A percentile compares a stretch with the other conserved stretches of the same genome.
Conservation (phyloP, 2,113 vertebrate species). For the Pseudorhombus dupliciocellatus region DNA sequence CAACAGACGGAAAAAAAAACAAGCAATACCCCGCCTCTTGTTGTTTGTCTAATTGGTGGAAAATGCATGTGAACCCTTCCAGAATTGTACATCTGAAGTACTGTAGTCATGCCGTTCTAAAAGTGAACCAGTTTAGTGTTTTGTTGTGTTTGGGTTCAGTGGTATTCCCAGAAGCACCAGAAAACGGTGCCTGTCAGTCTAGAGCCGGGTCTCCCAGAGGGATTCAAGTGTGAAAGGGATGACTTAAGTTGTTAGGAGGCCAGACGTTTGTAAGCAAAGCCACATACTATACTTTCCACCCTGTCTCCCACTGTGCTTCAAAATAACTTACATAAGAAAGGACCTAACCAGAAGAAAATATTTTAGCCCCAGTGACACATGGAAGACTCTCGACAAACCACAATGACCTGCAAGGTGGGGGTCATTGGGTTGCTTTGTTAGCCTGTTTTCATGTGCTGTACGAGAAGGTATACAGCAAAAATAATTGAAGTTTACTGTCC, state of each 20-base stretch:
- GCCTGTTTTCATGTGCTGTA: no score
- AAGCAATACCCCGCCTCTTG: conserved; percentile 71
- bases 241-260: conserved; percentile 53
- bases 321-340: conserved; percentile 24
- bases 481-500: not conserved
- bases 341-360: conserved; percentile 2
- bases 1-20: conserved; percentile 41
- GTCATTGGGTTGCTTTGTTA: not conserved
- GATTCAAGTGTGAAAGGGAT: conserved; percentile 39
- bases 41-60: conserved; percentile 37
- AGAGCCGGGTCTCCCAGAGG: conserved; percentile 49
- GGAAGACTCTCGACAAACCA: not conserved
- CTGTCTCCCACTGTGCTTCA: conserved; percentile 21
- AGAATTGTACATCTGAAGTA: conserved; percentile 57
- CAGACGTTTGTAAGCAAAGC: conserved; percentile 30
- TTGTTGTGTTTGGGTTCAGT: conserved; percentile 65
- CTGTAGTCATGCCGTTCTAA: conserved; percentile 60
- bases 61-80: conserved; percentile 64
- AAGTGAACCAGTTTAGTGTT: conserved; percentile 63
- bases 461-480: not conserved
- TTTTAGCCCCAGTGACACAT: not conserved
- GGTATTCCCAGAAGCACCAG: conserved; percentile 58
- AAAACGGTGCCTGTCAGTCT: conserved; percentile 50
- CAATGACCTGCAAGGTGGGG: not conserved
- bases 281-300: conserved; percentile 32